Evolutionary conservation across 2,113 vertebrate species (phyloP), one percentile per base, ranked within the genome.

Genomic region (Echinops telfairi): DNA sequence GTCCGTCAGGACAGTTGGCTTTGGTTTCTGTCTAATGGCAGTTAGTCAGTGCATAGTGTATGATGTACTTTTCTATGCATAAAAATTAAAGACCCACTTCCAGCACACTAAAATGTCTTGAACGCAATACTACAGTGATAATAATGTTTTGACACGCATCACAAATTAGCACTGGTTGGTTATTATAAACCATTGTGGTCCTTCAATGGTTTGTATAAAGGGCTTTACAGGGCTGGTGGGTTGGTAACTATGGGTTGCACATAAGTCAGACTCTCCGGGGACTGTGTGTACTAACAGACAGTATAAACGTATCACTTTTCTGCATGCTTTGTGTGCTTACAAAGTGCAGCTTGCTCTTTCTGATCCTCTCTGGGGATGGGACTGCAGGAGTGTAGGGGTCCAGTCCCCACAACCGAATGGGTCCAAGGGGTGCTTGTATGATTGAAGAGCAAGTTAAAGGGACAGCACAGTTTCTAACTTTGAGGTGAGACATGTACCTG

Each of bases 291-390:
- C 87, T 25, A 7, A 40, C 8, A 25, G 4, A 36, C 17, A 43
- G 6, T 4, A 5, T 0, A 1, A 2, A 0, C 60, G 4, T 2
- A 3, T 12, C 60, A 0, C 1, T 2, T 71, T 81, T 88, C 75
- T 77, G 8, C 12, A 3, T 17, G 58, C 15, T 27, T 91, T 58
- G 16, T 9, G 17, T 12, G 36, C 22, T 15, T 40, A 64, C 22
- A 31, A 62, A 53, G 43, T 20, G 66, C 66, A 86, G 38, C 27
- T 6, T 23, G 62, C n/a, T 38, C 2, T n/a, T 36, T 80, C 76
- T 66, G 29, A n/a, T 17, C 38, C 22, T 70, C n/a, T 57, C 22
- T 80, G 12, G 31, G 47, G 6, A 6, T 33, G 12, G 10, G 6
- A 14, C 9, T 53, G 47, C 47, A 53, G 47, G 47, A 9, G 47